phyloP scores from a whole-genome alignment of 2,113 vertebrate species.

The Campylomormyrus numenius region DNA sequence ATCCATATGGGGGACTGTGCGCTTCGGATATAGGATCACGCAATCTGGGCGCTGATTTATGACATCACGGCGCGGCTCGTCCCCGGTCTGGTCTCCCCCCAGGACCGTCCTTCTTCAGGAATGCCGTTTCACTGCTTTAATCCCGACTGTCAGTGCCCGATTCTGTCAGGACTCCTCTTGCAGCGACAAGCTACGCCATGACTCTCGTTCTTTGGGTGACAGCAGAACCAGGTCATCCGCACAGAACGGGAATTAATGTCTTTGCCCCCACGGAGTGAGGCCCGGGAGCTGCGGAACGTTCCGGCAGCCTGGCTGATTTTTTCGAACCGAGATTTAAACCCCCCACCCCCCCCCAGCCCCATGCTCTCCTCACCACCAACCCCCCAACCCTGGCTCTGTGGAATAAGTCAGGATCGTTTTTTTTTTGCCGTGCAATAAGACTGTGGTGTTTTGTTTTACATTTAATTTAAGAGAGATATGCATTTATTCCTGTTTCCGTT shows the following conservation, averaged over 20 bases:
- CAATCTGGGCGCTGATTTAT: not conserved
- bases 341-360: too few relatives aligned
- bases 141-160: not conserved
- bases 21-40: not conserved
- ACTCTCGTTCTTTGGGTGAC: conserved; percentile 1
- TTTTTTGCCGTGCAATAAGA: not conserved
- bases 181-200: not conserved
- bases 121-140: not conserved
- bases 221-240: conserved; percentile 6
- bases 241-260: conserved; percentile 1
- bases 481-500: not conserved
- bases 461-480: not conserved
- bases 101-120: not conserved
- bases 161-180: not conserved
- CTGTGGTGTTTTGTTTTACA: not conserved
- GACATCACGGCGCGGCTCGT: not conserved
- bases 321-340: not conserved
- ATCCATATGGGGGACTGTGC: not conserved
- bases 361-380: not conserved
- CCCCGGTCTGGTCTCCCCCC: not conserved
- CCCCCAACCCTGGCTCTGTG: not conserved
- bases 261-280: conserved; percentile 10
- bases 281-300: not conserved
- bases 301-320: not conserved
- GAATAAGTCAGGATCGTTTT: not conserved